Percentiles rank a stretch among this genome's conserved stretches.
These are phyloP conservation scores for Rhogogaster chlorosoma DNA, from an alignment of 2,888 invertebrate genomes.

Conservation along the genomic window DNA sequence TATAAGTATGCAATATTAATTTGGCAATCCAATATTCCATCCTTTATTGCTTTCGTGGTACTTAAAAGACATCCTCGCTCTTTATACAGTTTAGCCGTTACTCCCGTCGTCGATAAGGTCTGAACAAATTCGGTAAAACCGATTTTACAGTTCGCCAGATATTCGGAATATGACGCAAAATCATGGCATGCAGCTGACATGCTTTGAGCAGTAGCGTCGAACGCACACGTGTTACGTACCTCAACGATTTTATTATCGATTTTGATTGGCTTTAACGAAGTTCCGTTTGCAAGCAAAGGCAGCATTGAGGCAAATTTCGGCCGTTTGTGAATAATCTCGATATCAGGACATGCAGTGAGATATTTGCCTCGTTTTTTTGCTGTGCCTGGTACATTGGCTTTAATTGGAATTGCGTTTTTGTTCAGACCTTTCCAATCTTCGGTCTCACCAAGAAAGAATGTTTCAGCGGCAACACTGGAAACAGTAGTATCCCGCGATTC, in stretches of 20 bases:
- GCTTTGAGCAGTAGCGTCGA: slow-evolving; percentile 11
- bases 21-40: slow-evolving; percentile 45
- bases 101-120: slow-evolving; percentile 45
- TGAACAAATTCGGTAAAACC: slow-evolving; percentile 33
- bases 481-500: background rate
- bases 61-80: slow-evolving; percentile 49
- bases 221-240: slow-evolving; percentile 53
- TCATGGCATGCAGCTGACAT: slow-evolving; percentile 29
- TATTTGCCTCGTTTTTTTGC: slow-evolving; percentile 47
- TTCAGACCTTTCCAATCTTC: slow-evolving; percentile 50
- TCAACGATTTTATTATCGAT: background rate
- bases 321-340: slow-evolving; percentile 40
- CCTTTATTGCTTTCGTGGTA: slow-evolving; percentile 9
- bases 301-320: slow-evolving; percentile 47
- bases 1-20: slow-evolving; percentile 42
- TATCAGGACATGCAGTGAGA: slow-evolving; percentile 44
- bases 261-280: slow-evolving; percentile 46
- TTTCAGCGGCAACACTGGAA: background rate
- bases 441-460: slow-evolving; percentile 42
- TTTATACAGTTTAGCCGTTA: slow-evolving; percentile 42
- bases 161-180: slow-evolving; percentile 23
- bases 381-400: slow-evolving; percentile 9
- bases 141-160: slow-evolving; percentile 15
- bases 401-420: background rate
- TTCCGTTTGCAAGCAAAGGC: slow-evolving; percentile 52